A percentile compares a stretch with the other conserved stretches of the same genome.
These are phyloP conservation scores for Galeruca laticollis DNA, from an alignment of 2,888 invertebrate species.

Conservation along the genomic window DNA sequence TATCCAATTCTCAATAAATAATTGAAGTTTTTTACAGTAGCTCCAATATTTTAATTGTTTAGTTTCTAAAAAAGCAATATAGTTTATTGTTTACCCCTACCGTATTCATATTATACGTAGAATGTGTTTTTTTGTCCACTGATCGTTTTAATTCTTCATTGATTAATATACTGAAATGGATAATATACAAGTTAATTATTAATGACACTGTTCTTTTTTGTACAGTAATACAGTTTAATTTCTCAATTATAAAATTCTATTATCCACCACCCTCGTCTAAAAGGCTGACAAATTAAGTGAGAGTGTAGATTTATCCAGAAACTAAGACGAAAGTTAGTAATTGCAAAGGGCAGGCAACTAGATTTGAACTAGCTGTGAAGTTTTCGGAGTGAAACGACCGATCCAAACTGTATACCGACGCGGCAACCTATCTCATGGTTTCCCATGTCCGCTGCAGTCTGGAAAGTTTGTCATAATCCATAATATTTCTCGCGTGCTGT, in stretches of 20 bases:
- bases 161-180: too few relatives aligned
- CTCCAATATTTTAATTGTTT: too few relatives aligned
- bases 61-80: too few relatives aligned
- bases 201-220: too few relatives aligned
- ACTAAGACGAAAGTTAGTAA: conserved; percentile 26
- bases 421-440: conserved; percentile 35
- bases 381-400: conserved; percentile 19
- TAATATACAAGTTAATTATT: too few relatives aligned
- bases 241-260: neutral
- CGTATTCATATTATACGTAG: too few relatives aligned
- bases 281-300: conserved; percentile 26
- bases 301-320: conserved; percentile 22
- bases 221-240: neutral
- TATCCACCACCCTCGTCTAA: conserved; percentile 6
- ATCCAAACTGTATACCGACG: conserved; percentile 19
- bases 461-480: conserved; percentile 49
- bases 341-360: conserved; percentile 28
- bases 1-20: too few relatives aligned
- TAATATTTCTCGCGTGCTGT: conserved; percentile 33
- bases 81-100: too few relatives aligned
- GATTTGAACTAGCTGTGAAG: conserved; percentile 25
- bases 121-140: too few relatives aligned
- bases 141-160: too few relatives aligned
- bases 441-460: conserved; percentile 46
- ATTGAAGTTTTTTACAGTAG: too few relatives aligned